These are phyloP conservation scores for Momotus momota DNA, from an alignment of 2,797 vertebrate species.

Conservation along the genomic window DNA sequence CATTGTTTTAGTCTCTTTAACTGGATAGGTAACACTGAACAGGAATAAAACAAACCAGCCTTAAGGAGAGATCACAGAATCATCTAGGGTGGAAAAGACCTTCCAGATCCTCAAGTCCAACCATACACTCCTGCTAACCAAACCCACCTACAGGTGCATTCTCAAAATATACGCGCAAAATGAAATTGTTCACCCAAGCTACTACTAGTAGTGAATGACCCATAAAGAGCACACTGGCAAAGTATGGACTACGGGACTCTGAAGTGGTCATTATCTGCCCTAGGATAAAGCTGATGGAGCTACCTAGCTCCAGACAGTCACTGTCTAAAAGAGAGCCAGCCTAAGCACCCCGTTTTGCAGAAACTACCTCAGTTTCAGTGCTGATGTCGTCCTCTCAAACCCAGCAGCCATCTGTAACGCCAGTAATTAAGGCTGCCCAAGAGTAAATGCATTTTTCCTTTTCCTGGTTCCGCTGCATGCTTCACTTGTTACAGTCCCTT, in stretches of 20 bases:
- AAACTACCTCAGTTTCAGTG: neutral
- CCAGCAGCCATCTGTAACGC: neutral
- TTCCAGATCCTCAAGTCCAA: too few species aligned
- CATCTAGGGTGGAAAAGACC: too few species aligned
- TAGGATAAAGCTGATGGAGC: neutral
- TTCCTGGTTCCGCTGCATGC: neutral
- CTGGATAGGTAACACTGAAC: neutral
- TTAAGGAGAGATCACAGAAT: neutral
- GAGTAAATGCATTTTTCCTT: neutral
- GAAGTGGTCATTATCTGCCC: neutral
- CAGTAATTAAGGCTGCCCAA: neutral
- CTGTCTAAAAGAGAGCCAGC: neutral
- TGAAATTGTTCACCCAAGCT: neutral
- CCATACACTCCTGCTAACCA: neutral
- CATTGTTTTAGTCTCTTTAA: neutral
- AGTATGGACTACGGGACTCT: neutral
- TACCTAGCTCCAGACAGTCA: neutral
- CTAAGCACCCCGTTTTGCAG: neutral
- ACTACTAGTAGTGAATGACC: neutral
- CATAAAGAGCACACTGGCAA: neutral
- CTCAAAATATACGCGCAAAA: neutral
- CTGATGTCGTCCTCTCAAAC: neutral
- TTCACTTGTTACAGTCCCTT: neutral
- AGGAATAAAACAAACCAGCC: neutral
- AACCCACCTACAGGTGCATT: neutral